These are phyloP conservation scores for Drosophila melanica DNA, from an alignment of 1,140 invertebrate species.

Conservation along the genomic window DNA sequence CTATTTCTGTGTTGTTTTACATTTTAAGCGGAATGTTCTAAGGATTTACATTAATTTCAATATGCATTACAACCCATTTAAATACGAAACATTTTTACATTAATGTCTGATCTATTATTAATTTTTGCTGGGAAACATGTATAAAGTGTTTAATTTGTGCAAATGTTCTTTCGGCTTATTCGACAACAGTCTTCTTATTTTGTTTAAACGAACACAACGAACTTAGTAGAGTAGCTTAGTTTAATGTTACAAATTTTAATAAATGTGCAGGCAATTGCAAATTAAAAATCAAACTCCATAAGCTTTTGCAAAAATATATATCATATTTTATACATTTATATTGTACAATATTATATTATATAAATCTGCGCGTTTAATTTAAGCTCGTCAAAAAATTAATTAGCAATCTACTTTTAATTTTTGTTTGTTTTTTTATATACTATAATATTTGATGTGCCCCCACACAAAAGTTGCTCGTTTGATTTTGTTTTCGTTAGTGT, in stretches of 20 bases:
- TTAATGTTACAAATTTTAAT: conserved; percentile 13
- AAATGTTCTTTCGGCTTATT: conserved; percentile 41
- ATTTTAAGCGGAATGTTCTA: conserved; percentile 1
- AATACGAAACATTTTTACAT: conserved; percentile 8
- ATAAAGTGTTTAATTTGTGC: conserved; percentile 20
- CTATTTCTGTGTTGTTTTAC: conserved; percentile 20
- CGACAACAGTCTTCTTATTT: conserved; percentile 38
- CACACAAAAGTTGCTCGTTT: conserved; percentile 34
- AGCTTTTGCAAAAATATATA: conserved; percentile 43
- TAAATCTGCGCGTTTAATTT: conserved; percentile 30
- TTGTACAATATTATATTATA: conserved; percentile 14
- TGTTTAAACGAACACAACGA: conserved; percentile 22
- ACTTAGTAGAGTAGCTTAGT: background rate
- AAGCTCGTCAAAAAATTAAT: conserved; percentile 51
- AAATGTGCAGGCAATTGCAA: conserved; percentile 16
- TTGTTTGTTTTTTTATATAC: conserved; percentile 7
- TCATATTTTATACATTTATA: conserved; percentile 30
- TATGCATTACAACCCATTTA: conserved; percentile 30
- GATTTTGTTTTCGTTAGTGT: conserved; percentile 14
- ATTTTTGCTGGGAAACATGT: conserved; percentile 10
- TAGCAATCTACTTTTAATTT: conserved; percentile 32
- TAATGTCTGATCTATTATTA: background rate
- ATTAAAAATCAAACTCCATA: background rate
- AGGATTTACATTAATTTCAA: background rate
- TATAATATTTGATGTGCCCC: conserved; percentile 38